These are phyloP conservation scores for Daubentonia madagascariensis DNA, from an alignment of 2,113 vertebrate genomes.

Conservation along the genomic window DNA sequence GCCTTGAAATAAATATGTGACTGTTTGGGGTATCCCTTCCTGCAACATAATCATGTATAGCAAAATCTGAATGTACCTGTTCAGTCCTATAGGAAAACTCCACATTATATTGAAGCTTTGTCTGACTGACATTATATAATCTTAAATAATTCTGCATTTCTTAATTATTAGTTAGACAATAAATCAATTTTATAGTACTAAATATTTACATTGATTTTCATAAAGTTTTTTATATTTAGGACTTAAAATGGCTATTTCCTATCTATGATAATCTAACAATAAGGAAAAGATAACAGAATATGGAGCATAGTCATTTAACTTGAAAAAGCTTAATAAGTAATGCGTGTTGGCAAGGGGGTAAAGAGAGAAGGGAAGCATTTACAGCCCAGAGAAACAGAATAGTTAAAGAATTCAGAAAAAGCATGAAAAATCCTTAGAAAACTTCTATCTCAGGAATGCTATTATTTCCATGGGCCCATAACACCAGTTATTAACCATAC, in stretches of 20 bases:
- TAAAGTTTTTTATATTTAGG: neutral
- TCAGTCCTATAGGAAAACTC: neutral
- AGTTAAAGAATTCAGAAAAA: neutral
- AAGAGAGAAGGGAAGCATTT: neutral
- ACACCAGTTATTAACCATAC: neutral
- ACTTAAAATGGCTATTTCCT: constrained; percentile 19
- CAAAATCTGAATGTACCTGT: constrained; percentile 9
- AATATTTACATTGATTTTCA: neutral
- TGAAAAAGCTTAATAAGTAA: neutral
- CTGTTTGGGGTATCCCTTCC: neutral
- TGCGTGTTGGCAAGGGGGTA: neutral
- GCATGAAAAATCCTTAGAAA: neutral
- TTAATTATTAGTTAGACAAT: neutral
- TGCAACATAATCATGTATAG: neutral
- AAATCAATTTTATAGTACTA: neutral
- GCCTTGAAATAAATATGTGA: constrained; percentile 13
- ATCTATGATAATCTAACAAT: neutral
- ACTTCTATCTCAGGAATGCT: neutral
- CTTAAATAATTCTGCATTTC: constrained; percentile 26
- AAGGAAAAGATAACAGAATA: neutral
- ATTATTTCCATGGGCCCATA: neutral
- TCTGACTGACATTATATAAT: neutral
- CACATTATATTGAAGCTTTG: neutral
- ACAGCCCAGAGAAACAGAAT: neutral
- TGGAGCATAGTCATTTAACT: neutral